Evolutionary conservation across 2,888 invertebrate species (phyloP).

Genomic region (Clostera curtula): DNA sequence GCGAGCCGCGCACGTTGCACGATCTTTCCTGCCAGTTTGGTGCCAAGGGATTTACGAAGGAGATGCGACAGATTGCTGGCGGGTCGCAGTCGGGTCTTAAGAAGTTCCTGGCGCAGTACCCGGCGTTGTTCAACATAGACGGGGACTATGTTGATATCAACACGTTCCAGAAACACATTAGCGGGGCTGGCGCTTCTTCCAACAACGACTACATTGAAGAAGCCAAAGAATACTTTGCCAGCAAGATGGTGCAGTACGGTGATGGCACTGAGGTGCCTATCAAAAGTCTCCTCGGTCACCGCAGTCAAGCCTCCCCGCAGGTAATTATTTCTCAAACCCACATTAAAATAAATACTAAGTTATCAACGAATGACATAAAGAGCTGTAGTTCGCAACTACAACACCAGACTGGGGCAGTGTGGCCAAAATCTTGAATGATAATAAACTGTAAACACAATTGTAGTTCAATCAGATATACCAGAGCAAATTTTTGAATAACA

Average conservation of each 20-base stretch:
- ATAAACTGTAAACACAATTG: too few species aligned
- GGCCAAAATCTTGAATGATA: too few species aligned
- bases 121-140: conserved; percentile 95
- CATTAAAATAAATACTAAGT: too few species aligned
- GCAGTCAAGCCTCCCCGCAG: conserved; percentile 97
- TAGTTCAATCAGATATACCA: too few species aligned
- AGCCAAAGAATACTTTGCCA: conserved; percentile 97
- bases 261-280: conserved; percentile 97
- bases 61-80: conserved; percentile 97
- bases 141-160: conserved; percentile 93
- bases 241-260: conserved; percentile 96
- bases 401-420: too few species aligned
- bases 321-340: too few species aligned
- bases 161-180: conserved; percentile 79
- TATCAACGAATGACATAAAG: too few species aligned
- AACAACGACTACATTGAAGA: conserved; percentile 94
- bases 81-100: conserved; percentile 97
- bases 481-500: too few species aligned
- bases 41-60: conserved; percentile 98
- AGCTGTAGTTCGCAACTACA: too few species aligned
- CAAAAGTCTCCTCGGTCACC: conserved; percentile 95
- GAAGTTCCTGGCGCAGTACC: conserved; percentile 97
- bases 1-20: conserved; percentile 95
- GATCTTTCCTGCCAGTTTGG: conserved; percentile 99
- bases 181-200: conserved; percentile 76